These are phyloP conservation scores for Luscinia megarhynchos DNA, from an alignment of 2,797 vertebrate species.

Conservation along the genomic window DNA sequence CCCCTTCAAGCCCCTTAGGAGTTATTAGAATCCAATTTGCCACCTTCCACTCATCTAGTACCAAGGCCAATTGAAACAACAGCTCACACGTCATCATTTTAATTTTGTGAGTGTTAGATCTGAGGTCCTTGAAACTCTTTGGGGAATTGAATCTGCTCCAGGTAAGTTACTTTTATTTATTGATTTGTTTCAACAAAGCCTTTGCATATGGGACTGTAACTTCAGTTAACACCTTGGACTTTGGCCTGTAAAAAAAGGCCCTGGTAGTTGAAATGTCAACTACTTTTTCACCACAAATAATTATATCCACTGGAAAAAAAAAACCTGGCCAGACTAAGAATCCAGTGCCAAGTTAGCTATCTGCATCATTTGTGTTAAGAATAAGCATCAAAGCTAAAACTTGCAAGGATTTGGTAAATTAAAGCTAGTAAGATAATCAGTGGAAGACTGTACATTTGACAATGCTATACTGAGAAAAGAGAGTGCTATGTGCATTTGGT, in stretches of 20 bases:
- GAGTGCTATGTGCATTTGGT: not conserved
- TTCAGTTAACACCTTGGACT: not conserved
- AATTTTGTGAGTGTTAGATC: not conserved
- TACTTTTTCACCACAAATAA: not conserved
- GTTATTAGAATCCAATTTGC: not conserved
- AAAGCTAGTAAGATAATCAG: not conserved
- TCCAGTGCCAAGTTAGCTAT: not conserved
- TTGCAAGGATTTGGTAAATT: not conserved
- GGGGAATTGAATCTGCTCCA: not conserved
- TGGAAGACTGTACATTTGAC: not conserved
- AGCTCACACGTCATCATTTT: not conserved
- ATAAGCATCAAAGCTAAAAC: not conserved
- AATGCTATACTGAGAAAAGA: not conserved
- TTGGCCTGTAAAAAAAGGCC: not conserved
- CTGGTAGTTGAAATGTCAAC: not conserved
- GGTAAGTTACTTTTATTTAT: not conserved
- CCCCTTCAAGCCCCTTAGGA: not conserved
- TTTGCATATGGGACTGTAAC: not conserved
- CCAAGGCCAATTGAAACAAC: not conserved
- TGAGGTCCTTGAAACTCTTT: not conserved
- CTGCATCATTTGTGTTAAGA: not conserved
- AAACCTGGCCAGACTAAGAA: not conserved
- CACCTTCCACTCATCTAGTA: not conserved
- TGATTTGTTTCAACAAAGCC: not conserved
- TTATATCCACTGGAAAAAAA: not conserved